Evolutionary conservation across 1,140 invertebrate species (phyloP).

Genomic region (Teleopsis dalmanni): DNA sequence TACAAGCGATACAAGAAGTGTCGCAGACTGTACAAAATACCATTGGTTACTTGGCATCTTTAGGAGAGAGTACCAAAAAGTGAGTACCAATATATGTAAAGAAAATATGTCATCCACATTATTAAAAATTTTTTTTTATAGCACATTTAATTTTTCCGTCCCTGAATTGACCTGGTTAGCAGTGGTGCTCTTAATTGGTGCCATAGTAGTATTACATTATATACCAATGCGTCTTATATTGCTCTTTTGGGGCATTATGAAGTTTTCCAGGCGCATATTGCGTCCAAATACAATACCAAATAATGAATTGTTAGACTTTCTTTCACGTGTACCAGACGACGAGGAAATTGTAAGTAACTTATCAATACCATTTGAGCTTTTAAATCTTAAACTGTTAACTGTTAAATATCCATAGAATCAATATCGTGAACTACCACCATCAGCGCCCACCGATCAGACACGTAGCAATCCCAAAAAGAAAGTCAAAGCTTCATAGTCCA

Average conservation of each 20-base stretch:
- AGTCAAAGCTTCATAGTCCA: slow-evolving; percentile 50
- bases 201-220: slow-evolving; percentile 74
- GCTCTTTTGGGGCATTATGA: slow-evolving; percentile 95
- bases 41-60: slow-evolving; percentile 84
- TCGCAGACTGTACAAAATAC: slow-evolving; percentile 90
- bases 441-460: slow-evolving; percentile 44
- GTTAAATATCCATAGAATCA: slow-evolving; percentile 50
- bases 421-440: slow-evolving; percentile 50
- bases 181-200: slow-evolving; percentile 65
- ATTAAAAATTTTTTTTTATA: slow-evolving; percentile 39
- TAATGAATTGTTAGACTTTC: slow-evolving; percentile 92
- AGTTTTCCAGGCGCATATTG: slow-evolving; percentile 90
- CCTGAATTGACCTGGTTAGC: slow-evolving; percentile 93
- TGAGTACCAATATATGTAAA: slow-evolving; percentile 45
- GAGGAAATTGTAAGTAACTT: slow-evolving; percentile 73
- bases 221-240: slow-evolving; percentile 87
- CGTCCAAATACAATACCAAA: slow-evolving; percentile 92
- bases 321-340: slow-evolving; percentile 93
- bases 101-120: neutral
- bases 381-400: neutral
- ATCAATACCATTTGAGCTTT: slow-evolving; percentile 1
- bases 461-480: slow-evolving; percentile 52
- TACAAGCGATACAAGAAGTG: slow-evolving; percentile 93
- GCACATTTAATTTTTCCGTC: slow-evolving; percentile 94
- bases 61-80: slow-evolving; percentile 92